Conservation (phyloP, 2,888 invertebrate genomes). For the Matsumyia berberina region DNA sequence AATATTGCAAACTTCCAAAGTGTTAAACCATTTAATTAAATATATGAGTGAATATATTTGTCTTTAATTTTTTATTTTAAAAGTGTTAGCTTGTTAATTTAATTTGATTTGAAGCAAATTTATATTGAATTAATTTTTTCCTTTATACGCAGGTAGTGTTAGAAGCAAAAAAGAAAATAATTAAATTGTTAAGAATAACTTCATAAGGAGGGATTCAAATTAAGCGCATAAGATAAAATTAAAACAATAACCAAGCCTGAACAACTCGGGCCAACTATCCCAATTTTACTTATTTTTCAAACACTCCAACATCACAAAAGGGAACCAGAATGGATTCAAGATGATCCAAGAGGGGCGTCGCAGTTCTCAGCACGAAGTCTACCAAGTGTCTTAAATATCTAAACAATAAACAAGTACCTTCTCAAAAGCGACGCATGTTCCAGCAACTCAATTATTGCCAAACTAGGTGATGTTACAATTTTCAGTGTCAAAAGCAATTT, state of each 20-base stretch:
- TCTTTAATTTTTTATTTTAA: slow-evolving; percentile 21
- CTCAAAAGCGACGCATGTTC: no score
- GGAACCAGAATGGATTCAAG: no score
- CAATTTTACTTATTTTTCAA: no score
- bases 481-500: no score
- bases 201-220: slow-evolving; percentile 1
- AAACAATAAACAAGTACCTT: no score
- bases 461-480: no score
- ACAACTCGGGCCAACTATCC: no score
- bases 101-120: slow-evolving; percentile 23
- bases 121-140: neutral
- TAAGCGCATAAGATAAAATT: neutral
- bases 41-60: slow-evolving; percentile 7
- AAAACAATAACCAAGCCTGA: neutral
- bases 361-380: no score
- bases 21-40: slow-evolving; percentile 29
- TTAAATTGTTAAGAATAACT: neutral
- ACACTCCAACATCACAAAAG: no score
- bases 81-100: slow-evolving; percentile 31
- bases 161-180: neutral
- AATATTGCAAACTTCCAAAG: slow-evolving; percentile 48
- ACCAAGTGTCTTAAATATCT: no score
- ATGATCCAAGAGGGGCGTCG: no score
- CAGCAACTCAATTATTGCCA: no score
- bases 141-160: neutral